Percentiles rank a stretch among this genome's conserved stretches.
phyloP scores from a whole-genome alignment of 2,888 invertebrate genomes.

The Eristalis arbustorum region DNA sequence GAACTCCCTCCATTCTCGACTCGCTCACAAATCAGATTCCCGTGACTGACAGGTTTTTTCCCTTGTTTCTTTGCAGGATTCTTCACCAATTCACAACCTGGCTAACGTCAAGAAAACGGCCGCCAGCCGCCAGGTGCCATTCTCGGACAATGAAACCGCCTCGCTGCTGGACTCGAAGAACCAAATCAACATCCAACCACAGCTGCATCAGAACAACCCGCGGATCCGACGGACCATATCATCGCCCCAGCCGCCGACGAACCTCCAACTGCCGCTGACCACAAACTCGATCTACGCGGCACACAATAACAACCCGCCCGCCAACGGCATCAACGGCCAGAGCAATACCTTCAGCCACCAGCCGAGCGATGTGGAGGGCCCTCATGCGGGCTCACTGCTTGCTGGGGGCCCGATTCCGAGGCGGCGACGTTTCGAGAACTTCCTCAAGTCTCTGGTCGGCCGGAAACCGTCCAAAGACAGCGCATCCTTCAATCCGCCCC shows the following conservation, averaged over 20 bases:
- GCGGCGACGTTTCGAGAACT: conserved; percentile 79
- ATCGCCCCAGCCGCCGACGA: conserved; percentile 53
- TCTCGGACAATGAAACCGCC: conserved; percentile 77
- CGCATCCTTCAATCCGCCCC: conserved; percentile 65
- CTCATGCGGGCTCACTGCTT: conserved; percentile 76
- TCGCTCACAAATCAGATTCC: neutral
- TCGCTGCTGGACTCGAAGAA: conserved; percentile 78
- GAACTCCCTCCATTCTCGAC: neutral
- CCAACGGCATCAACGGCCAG: conserved; percentile 64
- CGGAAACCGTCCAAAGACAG: conserved; percentile 74
- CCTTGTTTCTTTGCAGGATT: conserved; percentile 75
- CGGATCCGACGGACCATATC: conserved; percentile 60
- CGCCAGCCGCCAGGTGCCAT: conserved; percentile 73
- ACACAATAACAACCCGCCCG: conserved; percentile 46
- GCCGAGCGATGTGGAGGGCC: conserved; percentile 73
- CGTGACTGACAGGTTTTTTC: neutral
- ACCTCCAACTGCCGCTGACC: conserved; percentile 39
- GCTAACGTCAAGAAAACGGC: conserved; percentile 78
- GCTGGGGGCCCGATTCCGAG: conserved; percentile 77
- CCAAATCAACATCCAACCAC: conserved; percentile 77
- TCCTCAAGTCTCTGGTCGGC: conserved; percentile 79
- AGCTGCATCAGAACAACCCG: conserved; percentile 70
- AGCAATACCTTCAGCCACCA: conserved; percentile 48
- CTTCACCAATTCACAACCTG: conserved; percentile 80
- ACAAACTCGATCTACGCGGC: conserved; percentile 46